These are phyloP conservation scores for Aptenodytes patagonicus DNA, from an alignment of 2,113 vertebrate genomes.

Conservation along the genomic window DNA sequence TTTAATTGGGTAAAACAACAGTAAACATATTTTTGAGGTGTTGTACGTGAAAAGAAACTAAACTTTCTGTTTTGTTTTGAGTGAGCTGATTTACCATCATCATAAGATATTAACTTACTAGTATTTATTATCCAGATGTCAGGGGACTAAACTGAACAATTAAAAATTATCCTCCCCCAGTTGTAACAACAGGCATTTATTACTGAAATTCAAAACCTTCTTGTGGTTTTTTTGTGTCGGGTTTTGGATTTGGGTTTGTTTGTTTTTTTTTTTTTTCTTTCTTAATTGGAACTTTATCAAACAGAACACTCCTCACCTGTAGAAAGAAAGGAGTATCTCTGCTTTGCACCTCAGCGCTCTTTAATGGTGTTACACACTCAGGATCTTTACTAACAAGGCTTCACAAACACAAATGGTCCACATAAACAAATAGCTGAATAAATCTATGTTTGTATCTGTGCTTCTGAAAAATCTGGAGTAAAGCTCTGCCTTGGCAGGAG, in stretches of 20 bases:
- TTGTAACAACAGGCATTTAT: neutral
- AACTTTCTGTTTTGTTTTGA: neutral
- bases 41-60: neutral
- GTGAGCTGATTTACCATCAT: neutral
- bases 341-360: neutral
- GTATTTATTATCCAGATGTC: neutral
- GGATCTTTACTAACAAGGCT: neutral
- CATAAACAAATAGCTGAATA: neutral
- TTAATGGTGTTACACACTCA: neutral
- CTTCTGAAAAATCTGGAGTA: neutral
- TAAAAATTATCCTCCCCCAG: neutral
- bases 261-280: neutral
- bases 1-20: neutral
- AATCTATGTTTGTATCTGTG: neutral
- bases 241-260: rapidly evolving
- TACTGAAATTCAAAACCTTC: neutral
- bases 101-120: neutral
- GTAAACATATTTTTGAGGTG: neutral
- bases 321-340: neutral
- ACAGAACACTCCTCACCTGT: neutral
- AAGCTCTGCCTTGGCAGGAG: neutral
- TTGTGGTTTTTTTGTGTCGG: no score
- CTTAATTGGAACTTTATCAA: neutral
- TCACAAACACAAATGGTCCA: neutral
- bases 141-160: neutral